These are phyloP conservation scores for Myxocyprinus asiaticus DNA, from an alignment of 2,113 vertebrate genomes.

Conservation along the genomic window DNA sequence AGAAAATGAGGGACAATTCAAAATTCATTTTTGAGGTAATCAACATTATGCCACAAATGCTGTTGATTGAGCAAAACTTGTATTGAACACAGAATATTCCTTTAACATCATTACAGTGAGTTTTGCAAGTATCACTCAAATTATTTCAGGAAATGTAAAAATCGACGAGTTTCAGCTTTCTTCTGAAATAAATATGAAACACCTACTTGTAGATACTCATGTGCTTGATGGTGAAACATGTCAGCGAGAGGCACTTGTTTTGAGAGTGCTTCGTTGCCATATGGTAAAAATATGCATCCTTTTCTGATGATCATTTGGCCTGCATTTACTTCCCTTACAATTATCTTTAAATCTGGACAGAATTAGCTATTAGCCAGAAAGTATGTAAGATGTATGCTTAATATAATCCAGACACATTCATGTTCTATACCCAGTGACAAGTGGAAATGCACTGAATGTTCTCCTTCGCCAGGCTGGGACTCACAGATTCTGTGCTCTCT, in stretches of 20 bases:
- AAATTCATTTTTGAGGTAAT: no score
- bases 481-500: no score
- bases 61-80: no score
- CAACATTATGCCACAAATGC: no score
- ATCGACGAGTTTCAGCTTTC: no score
- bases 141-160: no score
- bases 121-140: no score
- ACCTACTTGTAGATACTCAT: conserved; percentile 23
- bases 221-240: neutral
- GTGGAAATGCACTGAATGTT: conserved; percentile 39
- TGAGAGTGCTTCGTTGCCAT: neutral
- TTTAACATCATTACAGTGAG: no score
- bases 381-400: neutral
- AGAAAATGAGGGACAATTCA: no score
- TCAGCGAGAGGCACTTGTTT: neutral
- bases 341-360: neutral
- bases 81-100: no score
- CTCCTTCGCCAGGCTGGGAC: neutral
- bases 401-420: neutral
- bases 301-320: conserved; percentile 4
- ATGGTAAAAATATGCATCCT: neutral
- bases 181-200: conserved; percentile 14
- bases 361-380: neutral
- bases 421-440: neutral
- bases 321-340: conserved; percentile 6